Evolutionary conservation across 1,140 invertebrate genomes (phyloP).

Genomic region (Dendrolimus kikuchii): DNA sequence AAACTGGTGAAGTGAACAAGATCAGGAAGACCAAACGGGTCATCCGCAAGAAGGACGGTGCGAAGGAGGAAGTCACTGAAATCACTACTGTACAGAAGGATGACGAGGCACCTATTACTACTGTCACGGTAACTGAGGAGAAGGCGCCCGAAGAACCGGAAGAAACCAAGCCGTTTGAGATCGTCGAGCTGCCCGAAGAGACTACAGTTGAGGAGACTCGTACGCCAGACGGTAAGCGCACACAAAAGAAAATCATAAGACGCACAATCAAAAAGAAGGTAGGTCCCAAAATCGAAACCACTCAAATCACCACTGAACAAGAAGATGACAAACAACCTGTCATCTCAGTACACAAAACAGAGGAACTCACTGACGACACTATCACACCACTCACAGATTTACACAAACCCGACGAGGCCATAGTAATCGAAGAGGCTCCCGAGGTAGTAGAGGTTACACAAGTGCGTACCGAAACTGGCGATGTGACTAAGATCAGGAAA

Average conservation of each 20-base stretch:
- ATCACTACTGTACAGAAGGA: slow-evolving; percentile 67
- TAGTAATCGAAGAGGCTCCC: slow-evolving; percentile 40
- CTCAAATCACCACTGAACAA: slow-evolving; percentile 39
- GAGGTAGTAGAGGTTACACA: slow-evolving; percentile 55
- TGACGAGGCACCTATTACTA: slow-evolving; percentile 47
- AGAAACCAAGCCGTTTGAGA: slow-evolving; percentile 12
- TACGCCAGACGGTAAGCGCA: slow-evolving; percentile 35
- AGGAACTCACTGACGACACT: slow-evolving; percentile 24
- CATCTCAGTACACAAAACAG: slow-evolving; percentile 22
- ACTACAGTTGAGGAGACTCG: slow-evolving; percentile 19
- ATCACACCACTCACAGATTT: slow-evolving; percentile 22
- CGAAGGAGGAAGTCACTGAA: slow-evolving; percentile 27
- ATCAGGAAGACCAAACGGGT: slow-evolving; percentile 10
- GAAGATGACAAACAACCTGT: slow-evolving; percentile 31
- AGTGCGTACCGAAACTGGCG: no score
- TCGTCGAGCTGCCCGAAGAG: slow-evolving; percentile 48
- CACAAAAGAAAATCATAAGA: slow-evolving; percentile 50
- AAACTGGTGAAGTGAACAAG: slow-evolving; percentile 6
- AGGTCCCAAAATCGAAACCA: slow-evolving; percentile 32
- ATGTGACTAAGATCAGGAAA: no score
- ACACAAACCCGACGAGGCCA: slow-evolving; percentile 26
- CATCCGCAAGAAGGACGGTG: slow-evolving; percentile 7
- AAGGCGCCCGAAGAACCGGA: slow-evolving; percentile 10
- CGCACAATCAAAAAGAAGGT: slow-evolving; percentile 41
- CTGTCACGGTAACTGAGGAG: slow-evolving; percentile 20